These are phyloP conservation scores for Hirundo rustica DNA, from an alignment of 2,797 vertebrate species.

Conservation along the genomic window DNA sequence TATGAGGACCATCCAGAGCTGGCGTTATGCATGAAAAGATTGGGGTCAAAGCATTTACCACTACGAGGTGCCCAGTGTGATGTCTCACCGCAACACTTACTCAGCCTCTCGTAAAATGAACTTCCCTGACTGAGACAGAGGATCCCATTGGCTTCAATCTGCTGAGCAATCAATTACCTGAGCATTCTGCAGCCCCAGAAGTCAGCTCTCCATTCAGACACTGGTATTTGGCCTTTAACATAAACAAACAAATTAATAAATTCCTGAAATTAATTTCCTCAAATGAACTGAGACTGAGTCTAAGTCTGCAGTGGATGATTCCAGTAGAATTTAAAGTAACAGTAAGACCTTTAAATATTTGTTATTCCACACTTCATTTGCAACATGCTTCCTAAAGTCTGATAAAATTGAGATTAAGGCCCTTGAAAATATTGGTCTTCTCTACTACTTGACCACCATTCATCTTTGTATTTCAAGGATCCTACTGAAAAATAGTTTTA, in stretches of 20 bases:
- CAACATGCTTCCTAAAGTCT: not conserved
- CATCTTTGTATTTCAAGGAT: not conserved
- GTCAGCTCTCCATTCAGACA: not conserved
- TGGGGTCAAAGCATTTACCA: not conserved
- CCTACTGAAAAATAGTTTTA: not conserved
- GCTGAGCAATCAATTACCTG: not conserved
- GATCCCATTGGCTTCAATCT: not conserved
- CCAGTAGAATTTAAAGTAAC: not conserved
- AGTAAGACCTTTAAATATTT: not conserved
- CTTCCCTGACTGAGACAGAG: not conserved
- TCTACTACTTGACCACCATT: not conserved
- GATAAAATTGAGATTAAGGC: not conserved
- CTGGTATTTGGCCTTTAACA: not conserved
- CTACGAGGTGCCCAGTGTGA: not conserved
- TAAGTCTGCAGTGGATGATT: not conserved
- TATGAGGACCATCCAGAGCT: not conserved
- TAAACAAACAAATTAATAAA: not conserved
- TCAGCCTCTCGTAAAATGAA: not conserved
- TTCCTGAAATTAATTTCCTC: not conserved
- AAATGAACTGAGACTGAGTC: not conserved
- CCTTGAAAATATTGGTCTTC: not conserved
- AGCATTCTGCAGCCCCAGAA: not conserved
- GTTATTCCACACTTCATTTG: not conserved
- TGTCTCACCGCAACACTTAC: not conserved
- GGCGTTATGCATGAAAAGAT: not conserved